Base-by-base conservation (phyloP, 2,888 invertebrate genomes). In the Parnassius apollo region DNA sequence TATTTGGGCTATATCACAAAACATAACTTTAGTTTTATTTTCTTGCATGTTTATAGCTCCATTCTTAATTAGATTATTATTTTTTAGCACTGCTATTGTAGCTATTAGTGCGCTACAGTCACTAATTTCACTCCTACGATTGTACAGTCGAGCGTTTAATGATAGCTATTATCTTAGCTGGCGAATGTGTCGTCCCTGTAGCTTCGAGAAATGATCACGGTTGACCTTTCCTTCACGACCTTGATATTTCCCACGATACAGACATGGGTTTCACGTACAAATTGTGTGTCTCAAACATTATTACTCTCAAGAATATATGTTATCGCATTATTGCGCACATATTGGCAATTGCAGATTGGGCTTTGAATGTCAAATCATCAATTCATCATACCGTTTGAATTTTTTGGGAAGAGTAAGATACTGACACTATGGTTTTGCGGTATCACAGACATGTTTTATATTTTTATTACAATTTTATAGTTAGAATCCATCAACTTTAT, bases 151-250 rank as follows among this genome's bases (percentile, higher is more conserved):
- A 85, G 71, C 64, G 70, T 62, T 64, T 87, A 70, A 76, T 81
- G 83, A 86, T 86, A 79, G 82, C 78, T 13, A 49, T 13, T 13
- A 13, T 46, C 13, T 86, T 90, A 89, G 89, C 80, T 85, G 86
- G 86, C 87, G 83, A 91, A 88, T 90, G 88, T 90, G 84, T 78
- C 85, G 90, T 89, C 86, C 86, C 81, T 77, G 75, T 83, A 87
- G 89, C 87, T 85, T 87, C 85, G 82, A 83, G 78, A 79, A 84
- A 85, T 80, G 81, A 81, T 83, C 84, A 85, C 82, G 76, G 83
- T 79, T 80, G 45, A 35, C 75, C 71, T 72, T 71, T 74, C 62
- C 76, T 78, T 81, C 79, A 75, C 81, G 74, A 75, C 81, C 81
- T 78, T 73, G 73, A 80, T 75, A 81, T 77, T 73, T 75, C 70